Base-by-base conservation (phyloP, 1,140 invertebrate genomes). In the Tetramorium alpestre region DNA sequence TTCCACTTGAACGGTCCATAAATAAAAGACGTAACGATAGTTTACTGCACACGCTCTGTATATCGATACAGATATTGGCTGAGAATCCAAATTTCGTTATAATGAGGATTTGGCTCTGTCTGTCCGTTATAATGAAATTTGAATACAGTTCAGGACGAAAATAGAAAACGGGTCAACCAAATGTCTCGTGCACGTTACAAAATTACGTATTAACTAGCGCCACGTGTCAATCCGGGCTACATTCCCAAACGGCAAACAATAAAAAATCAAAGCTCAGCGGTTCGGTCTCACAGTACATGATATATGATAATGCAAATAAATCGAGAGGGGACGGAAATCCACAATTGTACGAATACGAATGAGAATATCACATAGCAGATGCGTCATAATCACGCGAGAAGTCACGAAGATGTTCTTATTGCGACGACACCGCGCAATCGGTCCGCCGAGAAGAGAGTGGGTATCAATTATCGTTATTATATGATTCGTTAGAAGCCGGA, bases 131-230 rank as follows among this genome's bases (percentile, higher is more conserved):
- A 82, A 82, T 70, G 67, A 82, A 82, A 82, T 82, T 82, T 72
- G 80, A 82, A 82, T 82, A 56, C 69, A 75, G 54, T 84, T 84
- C 69, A 75, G 80, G 25, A 84, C 69, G 54, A 41, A 84, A 84
- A 75, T 84, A 84, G 80, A 84, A 84, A 84, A 84, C 69, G 38
- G 69, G 69, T 84, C 69, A 84, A 73, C 80, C 54, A 72, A 82
- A 82, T 82, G 67, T 82, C 25, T 81, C 33, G n/a, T 75, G 41
- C 18, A 25, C 11, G 41, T 84, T 84, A 60, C 41, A 84, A 75
- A 84, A 75, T 75, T 84, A 38, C 16, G 44, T 72, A 47, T 54
- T 58, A 72, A 54, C 33, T 72, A 70, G 25, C 69, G 54, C 33
- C 38, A 49, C 18, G 54, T 84, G 44, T 47, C 22, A 25, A 38